Evolutionary conservation across 2,113 vertebrate species (phyloP).

Genomic region (Ia io): DNA sequence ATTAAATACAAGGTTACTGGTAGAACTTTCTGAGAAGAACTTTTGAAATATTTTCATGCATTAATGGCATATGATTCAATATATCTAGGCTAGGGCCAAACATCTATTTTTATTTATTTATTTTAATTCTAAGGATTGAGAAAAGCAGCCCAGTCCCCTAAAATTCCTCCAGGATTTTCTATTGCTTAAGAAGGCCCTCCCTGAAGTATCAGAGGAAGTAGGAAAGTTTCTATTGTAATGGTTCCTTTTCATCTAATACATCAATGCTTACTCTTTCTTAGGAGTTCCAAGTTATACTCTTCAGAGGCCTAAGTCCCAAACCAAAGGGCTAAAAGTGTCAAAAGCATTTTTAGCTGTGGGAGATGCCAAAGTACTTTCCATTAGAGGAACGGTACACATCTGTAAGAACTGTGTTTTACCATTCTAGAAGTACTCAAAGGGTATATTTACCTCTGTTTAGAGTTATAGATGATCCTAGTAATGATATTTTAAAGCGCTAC

Average conservation of each 20-base stretch:
- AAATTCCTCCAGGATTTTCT: conserved; percentile 53
- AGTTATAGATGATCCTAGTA: neutral
- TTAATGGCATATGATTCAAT: neutral
- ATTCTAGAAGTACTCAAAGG: neutral
- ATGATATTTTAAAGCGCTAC: neutral
- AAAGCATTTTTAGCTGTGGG: neutral
- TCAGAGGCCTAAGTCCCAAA: neutral
- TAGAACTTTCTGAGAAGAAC: neutral
- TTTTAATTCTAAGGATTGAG: neutral
- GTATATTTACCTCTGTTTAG: neutral
- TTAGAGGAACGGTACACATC: neutral
- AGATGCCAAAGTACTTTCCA: neutral
- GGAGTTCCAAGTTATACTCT: neutral
- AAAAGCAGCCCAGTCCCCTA: neutral
- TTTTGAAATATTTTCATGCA: neutral
- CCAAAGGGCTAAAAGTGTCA: neutral
- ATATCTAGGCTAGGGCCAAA: neutral
- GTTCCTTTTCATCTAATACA: neutral
- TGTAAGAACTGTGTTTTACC: neutral
- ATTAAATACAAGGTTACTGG: neutral
- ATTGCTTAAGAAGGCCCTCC: conserved; percentile 57
- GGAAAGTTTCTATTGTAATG: conserved; percentile 62
- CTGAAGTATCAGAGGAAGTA: conserved; percentile 37
- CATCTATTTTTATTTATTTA: neutral
- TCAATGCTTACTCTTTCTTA: neutral